phyloP scores from a whole-genome alignment of 2,888 invertebrate species.

The Hemaris fuciformis region DNA sequence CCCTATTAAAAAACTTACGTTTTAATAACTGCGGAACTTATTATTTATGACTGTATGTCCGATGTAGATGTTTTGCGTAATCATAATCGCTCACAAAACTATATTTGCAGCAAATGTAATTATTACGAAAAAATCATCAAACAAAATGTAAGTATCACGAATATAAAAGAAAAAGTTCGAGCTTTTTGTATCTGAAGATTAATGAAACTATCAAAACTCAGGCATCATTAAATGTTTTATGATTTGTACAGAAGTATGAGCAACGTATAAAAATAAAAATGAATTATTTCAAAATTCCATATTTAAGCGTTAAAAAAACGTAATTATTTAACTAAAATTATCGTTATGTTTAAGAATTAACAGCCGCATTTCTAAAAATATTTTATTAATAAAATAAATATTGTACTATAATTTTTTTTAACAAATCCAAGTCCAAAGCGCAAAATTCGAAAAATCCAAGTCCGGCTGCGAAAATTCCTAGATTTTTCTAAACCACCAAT shows the following conservation, averaged over 20 bases:
- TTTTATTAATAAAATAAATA: no score
- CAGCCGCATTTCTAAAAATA: no score
- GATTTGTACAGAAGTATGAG: not conserved
- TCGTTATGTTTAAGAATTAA: no score
- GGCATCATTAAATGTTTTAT: not conserved
- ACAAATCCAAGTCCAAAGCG: not conserved
- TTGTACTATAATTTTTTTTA: no score
- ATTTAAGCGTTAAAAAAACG: no score
- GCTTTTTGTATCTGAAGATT: not conserved
- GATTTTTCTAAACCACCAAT: not conserved
- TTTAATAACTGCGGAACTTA: not conserved
- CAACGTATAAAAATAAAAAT: not conserved
- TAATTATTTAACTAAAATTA: no score
- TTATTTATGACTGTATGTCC: not conserved
- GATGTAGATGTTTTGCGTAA: not conserved
- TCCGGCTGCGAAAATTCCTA: not conserved
- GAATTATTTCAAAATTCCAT: not conserved
- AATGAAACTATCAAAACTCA: not conserved
- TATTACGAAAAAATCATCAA: constrained; percentile 2
- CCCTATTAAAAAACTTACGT: no score
- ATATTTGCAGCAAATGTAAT: not conserved
- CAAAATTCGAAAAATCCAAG: not conserved
- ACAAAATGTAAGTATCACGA: constrained; percentile 7
- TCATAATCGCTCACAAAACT: not conserved
- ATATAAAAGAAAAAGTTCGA: not conserved